Percentiles rank a stretch among this genome's conserved stretches.
phyloP scores from a whole-genome alignment of 2,888 invertebrate genomes.

The Lacanobia oleracea region DNA sequence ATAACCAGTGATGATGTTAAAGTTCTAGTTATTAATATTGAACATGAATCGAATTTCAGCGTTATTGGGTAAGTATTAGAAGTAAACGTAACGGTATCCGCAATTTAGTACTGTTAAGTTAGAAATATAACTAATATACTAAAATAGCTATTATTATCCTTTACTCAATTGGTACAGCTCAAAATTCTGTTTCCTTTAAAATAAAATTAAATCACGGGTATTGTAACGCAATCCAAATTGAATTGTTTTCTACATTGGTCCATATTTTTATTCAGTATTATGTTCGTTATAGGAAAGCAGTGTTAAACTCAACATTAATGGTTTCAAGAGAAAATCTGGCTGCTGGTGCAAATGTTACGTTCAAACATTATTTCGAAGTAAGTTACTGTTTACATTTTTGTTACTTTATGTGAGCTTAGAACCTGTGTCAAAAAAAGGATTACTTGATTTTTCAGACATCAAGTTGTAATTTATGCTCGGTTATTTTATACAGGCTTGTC shows the following conservation, averaged over 20 bases:
- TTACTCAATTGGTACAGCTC: too few relatives aligned
- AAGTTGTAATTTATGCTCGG: neutral
- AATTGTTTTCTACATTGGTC: too few relatives aligned
- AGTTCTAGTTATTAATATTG: constrained; percentile 71
- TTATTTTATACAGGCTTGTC: neutral
- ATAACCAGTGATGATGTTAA: constrained; percentile 70
- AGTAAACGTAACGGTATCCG: too few relatives aligned
- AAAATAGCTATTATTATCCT: too few relatives aligned
- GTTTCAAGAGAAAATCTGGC: constrained; percentile 78
- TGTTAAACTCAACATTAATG: constrained; percentile 78
- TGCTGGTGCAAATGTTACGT: constrained; percentile 71
- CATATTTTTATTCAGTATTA: neutral
- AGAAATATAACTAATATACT: too few relatives aligned
- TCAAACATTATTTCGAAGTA: constrained; percentile 84
- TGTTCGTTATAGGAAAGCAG: constrained; percentile 74
- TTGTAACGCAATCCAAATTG: too few relatives aligned
- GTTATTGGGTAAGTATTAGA: constrained; percentile 78
- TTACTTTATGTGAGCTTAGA: neutral
- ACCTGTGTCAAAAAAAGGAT: neutral
- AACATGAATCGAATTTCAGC: constrained; percentile 75
- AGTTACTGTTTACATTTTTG: neutral
- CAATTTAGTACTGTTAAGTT: too few relatives aligned
- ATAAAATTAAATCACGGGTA: too few relatives aligned
- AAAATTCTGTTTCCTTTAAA: too few relatives aligned
- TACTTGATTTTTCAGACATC: too few relatives aligned